Conservation (phyloP, 2,888 invertebrate species). For the Quadroppia sp. region DNA sequence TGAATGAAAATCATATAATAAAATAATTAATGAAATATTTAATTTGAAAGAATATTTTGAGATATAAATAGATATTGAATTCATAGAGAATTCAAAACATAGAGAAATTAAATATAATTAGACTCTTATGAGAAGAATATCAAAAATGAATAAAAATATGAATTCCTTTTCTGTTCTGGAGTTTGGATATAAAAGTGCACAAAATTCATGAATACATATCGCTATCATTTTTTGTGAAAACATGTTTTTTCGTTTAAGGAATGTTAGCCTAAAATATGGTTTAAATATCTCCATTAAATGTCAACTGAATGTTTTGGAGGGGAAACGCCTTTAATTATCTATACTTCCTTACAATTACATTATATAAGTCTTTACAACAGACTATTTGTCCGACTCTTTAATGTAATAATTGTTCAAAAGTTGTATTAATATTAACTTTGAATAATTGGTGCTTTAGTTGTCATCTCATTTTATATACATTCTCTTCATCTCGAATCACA, state of each 20-base stretch:
- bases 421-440: neutral
- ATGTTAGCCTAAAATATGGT: neutral
- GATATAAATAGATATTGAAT: too few species aligned
- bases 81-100: too few species aligned
- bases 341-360: neutral
- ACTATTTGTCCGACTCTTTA: neutral
- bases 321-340: constrained; percentile 1
- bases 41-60: too few species aligned
- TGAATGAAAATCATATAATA: too few species aligned
- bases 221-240: too few species aligned
- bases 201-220: too few species aligned
- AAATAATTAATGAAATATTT: too few species aligned
- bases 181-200: too few species aligned
- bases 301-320: neutral
- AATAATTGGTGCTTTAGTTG: neutral
- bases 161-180: too few species aligned
- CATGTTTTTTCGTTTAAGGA: neutral
- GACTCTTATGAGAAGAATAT: too few species aligned
- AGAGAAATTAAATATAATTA: too few species aligned
- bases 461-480: neutral
- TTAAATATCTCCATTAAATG: neutral
- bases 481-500: neutral
- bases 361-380: neutral
- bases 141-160: too few species aligned
- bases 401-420: neutral